Conservation (phyloP, 2,797 vertebrate genomes). For the Phalanger gymnotis region DNA sequence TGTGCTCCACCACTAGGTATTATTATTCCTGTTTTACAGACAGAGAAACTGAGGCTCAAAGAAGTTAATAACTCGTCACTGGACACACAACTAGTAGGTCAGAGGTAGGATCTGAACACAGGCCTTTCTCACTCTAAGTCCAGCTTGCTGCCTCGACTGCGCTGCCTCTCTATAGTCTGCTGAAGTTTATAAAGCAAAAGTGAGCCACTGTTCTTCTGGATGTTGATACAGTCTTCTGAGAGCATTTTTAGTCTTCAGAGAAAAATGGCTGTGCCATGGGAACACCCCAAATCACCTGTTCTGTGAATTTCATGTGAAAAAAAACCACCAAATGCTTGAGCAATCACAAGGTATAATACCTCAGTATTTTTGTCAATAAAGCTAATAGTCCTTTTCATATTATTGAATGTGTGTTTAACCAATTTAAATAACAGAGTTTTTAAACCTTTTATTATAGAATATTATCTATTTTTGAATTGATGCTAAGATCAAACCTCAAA, state of each 20-base stretch:
- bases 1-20: background rate
- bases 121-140: background rate
- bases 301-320: background rate
- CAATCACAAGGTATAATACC: slow-evolving; percentile 31
- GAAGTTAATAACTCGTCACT: background rate
- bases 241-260: background rate
- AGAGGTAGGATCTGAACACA: background rate
- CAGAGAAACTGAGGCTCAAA: background rate
- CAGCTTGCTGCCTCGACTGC: background rate
- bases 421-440: slow-evolving; percentile 40
- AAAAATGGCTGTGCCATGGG: background rate
- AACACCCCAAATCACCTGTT: slow-evolving; percentile 7
- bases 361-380: slow-evolving; percentile 43
- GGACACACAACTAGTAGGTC: background rate
- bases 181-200: background rate
- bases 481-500: slow-evolving; percentile 28
- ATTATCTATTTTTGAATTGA: slow-evolving; percentile 32
- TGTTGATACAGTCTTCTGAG: background rate
- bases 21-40: slow-evolving; percentile 4
- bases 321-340: background rate
- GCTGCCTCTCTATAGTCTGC: background rate
- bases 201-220: background rate
- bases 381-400: slow-evolving; percentile 20
- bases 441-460: slow-evolving; percentile 39
- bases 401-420: slow-evolving; percentile 54